Base-by-base conservation (phyloP, 2,797 vertebrate species). In the Rhinella marina region DNA sequence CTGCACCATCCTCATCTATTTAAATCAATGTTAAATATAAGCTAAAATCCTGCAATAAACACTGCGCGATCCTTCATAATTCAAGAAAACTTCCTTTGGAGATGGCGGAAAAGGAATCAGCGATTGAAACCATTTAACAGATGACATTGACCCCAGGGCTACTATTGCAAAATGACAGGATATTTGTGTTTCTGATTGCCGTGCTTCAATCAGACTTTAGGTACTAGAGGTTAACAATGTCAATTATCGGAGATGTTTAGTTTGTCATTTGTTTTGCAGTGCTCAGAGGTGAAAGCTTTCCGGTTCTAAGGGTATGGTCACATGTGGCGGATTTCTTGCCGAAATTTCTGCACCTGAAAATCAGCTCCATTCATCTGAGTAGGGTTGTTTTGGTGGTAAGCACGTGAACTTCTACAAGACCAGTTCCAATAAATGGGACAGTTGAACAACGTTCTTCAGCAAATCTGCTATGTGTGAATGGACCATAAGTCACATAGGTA, bases 161-260 rank as follows among this genome's bases (percentile, higher is more conserved):
- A 21, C 25, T 56, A 57, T 41, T 84, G 68, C 70, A 41, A 75
- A 84, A 84, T 73, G 82, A 61, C 82, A 73, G 82, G 70, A 84
- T 84, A 84, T 84, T 84, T 84, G 82, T 84, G 27, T 84, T 75
- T 84, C 82, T 75, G 70, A 84, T 84, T 84, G 70, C 70, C 56
- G 68, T 23, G 68, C 82, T 84, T 84, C 50, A 59, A 72, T 75
- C 70, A 72, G 54, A 48, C 79, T n/a, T 62, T 81, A 62, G 64
- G 57, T 61, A 75, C 68, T 19, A 84, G 82, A 84, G 70, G 82
- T 84, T 84, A 84, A 84, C 75, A 29, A 75, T 75, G 27, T 21
- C 75, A 84, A 84, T 75, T 59, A 84, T 59, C 52, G 61, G 56
- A 84, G 29, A 32, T 72, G 66, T 84, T 73, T 72, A 84, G 82